Evolutionary conservation across 2,888 invertebrate species (phyloP), one percentile per base, ranked within the genome.

Genomic region (Volucella inflata): DNA sequence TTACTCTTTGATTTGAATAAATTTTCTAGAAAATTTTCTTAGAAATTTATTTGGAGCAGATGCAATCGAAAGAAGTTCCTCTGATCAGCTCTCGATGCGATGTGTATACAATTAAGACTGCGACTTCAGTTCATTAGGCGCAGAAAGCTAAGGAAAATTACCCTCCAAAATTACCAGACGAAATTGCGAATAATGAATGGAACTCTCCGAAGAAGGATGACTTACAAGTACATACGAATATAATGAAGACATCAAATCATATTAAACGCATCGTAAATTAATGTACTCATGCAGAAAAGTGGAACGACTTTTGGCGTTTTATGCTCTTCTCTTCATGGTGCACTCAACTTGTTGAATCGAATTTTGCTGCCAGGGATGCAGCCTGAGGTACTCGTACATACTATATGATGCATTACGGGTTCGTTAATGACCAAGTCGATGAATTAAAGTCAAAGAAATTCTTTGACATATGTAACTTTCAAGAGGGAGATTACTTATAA

Each of bases 241-340:
- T 81, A 72, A 85, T 85, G 81, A 85, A 85, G 85, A 77, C 85
- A 85, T 85, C 81, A 85, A 81, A 81, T 85, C 76, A 77, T 77
- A 85, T 85, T 85, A 81, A 85, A 72, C 77, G 85, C 81, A 62
- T 85, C 85, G 85, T 85, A 81, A 85, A 81, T 76, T 55, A 81
- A 70, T 76, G 85, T 72, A 57, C 71, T 60, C 76, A 81, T 85
- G 85, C 81, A 62, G 85, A 72, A 81, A 85, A 85, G 71, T 76
- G 85, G 72, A 85, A 81, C 72, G 81, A 72, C 80, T 65, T 77
- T 85, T 64, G 80, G 76, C 68, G 64, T 79, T 64, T 84, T 46
- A 44, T 75, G 59, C 57, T 14, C 65, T 30, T 30, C 57, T 14
- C 65, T 30, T 30, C 30, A 30, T 36, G 48, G 48, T 55, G 67